Conservation (phyloP, 1,140 invertebrate genomes). For the Heterodera schachtii region DNA sequence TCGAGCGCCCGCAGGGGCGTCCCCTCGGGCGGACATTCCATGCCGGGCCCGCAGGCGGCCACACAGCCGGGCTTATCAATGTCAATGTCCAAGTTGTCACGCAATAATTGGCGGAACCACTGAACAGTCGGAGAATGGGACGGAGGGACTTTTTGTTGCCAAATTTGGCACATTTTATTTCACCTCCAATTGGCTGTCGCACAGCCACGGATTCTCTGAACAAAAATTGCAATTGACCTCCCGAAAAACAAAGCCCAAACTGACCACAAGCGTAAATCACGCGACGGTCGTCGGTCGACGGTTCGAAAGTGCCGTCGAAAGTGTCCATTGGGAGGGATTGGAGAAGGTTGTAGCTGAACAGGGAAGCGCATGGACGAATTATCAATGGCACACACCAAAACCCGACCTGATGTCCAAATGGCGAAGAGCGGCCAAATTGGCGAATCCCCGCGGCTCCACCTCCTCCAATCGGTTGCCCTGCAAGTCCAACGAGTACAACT, state of each 20-base stretch:
- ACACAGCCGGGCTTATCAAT: constrained; percentile 65
- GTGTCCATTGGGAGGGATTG: constrained; percentile 62
- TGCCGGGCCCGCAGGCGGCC: constrained; percentile 49
- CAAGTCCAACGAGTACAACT: constrained; percentile 64
- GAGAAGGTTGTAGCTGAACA: constrained; percentile 63
- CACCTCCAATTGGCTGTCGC: constrained; percentile 55
- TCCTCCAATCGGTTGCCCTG: constrained; percentile 62
- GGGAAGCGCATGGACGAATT: background rate
- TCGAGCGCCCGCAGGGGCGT: constrained; percentile 57
- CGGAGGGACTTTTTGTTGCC: too few relatives aligned
- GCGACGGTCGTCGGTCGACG: constrained; percentile 60
- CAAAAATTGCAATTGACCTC: background rate
- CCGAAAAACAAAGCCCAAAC: constrained; percentile 7
- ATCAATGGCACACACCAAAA: background rate
- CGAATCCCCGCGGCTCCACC: constrained; percentile 61
- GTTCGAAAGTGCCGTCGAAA: constrained; percentile 59
- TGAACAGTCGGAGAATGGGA: background rate
- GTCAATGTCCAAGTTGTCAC: constrained; percentile 65
- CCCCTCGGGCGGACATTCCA: constrained; percentile 58
- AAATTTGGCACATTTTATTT: background rate
- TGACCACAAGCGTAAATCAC: constrained; percentile 65
- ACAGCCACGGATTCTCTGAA: constrained; percentile 63
- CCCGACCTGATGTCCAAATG: constrained; percentile 65
- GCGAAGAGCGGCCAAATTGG: constrained; percentile 59
- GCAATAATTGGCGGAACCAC: constrained; percentile 63